phyloP scores from a whole-genome alignment of 1,140 invertebrate species.

The Eriocheir sinensis region DNA sequence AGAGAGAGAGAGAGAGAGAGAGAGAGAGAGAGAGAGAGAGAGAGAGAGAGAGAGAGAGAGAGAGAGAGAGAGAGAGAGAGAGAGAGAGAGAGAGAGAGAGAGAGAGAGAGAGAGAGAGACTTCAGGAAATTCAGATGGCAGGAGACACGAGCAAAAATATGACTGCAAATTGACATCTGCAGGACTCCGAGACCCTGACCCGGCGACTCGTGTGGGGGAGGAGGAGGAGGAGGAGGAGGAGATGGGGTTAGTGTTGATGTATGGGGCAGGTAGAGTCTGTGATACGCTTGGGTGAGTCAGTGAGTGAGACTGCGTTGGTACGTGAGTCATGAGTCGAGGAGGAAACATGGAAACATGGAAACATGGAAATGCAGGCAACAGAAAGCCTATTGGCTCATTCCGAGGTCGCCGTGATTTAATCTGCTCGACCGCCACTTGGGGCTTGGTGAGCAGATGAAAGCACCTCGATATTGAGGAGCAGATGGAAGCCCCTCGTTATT shows the following conservation, averaged over 20 bases:
- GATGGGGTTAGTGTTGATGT: too few relatives aligned
- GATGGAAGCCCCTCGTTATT: too few relatives aligned
- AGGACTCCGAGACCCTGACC: background rate
- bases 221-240: background rate
- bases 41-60: slow-evolving; percentile 12
- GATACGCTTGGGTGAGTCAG: background rate
- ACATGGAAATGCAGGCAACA: too few relatives aligned
- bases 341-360: background rate
- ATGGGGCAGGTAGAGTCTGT: background rate
- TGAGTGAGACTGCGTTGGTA: background rate
- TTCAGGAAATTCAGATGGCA: background rate
- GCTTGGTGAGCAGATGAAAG: too few relatives aligned
- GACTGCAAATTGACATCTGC: background rate
- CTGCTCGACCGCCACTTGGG: too few relatives aligned
- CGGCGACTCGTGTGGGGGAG: background rate
- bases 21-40: background rate
- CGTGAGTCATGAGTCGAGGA: background rate
- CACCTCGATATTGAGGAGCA: too few relatives aligned
- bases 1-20: too few relatives aligned
- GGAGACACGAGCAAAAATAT: slow-evolving; percentile 25
- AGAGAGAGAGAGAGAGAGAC: background rate
- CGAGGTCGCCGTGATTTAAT: too few relatives aligned
- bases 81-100: background rate
- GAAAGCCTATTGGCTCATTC: too few relatives aligned
- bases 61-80: slow-evolving; percentile 12